These are phyloP conservation scores for Actenoides hombroni DNA, from an alignment of 2,113 vertebrate genomes.

Conservation along the genomic window DNA sequence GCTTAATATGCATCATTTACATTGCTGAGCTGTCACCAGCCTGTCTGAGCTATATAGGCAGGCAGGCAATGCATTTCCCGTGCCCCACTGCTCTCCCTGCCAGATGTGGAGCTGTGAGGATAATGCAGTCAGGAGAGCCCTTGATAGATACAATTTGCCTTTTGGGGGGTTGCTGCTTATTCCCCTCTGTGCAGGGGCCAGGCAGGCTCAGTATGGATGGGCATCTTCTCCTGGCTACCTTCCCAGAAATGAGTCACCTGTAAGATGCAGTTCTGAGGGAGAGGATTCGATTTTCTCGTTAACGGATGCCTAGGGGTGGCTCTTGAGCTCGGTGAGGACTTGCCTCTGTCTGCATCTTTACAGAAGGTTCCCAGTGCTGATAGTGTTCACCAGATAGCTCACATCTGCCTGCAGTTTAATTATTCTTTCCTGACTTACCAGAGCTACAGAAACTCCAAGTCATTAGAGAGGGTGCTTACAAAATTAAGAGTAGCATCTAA, in stretches of 20 bases:
- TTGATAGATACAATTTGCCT: neutral
- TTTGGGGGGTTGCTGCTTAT: neutral
- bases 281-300: fast-evolving
- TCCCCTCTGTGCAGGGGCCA: neutral
- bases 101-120: conserved; percentile 40
- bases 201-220: neutral
- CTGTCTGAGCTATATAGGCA: neutral
- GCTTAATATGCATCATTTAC: conserved; percentile 39
- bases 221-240: neutral
- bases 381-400: neutral
- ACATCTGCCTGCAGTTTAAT: neutral
- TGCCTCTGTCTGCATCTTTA: neutral
- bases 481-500: neutral
- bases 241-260: neutral
- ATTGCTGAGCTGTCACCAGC: conserved; percentile 51
- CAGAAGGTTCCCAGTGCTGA: fast-evolving
- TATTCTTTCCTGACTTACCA: neutral
- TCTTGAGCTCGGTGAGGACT: neutral
- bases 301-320: fast-evolving
- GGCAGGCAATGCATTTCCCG: neutral
- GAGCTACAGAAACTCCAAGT: neutral
- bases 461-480: neutral
- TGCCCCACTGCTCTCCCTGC: conserved; percentile 4
- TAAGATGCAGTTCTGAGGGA: neutral
- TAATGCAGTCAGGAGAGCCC: neutral